A percentile compares a stretch with the other conserved stretches of the same genome.
These are phyloP conservation scores for Anarhynchus alexandrinus DNA, from an alignment of 2,113 vertebrate genomes.

Conservation along the genomic window DNA sequence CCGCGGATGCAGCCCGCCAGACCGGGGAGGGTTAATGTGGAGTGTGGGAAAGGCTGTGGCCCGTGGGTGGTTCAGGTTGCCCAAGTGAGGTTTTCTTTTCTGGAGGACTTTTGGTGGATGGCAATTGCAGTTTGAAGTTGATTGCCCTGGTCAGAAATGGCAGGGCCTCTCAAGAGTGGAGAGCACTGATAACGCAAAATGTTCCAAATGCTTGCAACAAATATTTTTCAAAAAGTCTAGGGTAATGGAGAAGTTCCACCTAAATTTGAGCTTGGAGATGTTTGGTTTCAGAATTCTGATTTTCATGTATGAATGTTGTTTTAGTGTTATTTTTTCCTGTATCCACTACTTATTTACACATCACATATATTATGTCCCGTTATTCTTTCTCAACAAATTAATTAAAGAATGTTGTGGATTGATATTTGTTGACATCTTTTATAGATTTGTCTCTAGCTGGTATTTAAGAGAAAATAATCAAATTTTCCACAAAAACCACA, in stretches of 20 bases:
- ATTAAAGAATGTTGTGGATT: not conserved
- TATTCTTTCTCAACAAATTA: not conserved
- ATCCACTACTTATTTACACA: not conserved
- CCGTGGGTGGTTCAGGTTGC: not conserved
- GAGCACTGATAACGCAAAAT: not conserved
- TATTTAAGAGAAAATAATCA: not conserved
- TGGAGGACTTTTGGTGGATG: not conserved
- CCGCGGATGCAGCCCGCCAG: rapidly evolving
- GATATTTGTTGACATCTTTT: not conserved
- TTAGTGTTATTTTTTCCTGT: not conserved
- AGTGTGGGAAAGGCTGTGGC: not conserved
- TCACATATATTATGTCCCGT: not conserved
- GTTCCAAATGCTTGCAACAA: not conserved
- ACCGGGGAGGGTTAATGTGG: not conserved
- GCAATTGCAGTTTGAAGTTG: not conserved
- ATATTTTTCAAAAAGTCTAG: not conserved
- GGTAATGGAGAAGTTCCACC: not conserved
- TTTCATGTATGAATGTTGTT: not conserved
- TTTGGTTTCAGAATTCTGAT: not conserved
- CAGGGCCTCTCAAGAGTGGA: not conserved
- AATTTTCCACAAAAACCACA: not conserved
- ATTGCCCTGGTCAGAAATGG: not conserved
- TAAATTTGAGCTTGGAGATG: not conserved
- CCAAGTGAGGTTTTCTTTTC: not conserved
- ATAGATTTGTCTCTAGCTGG: not conserved